Evolutionary conservation across 2,888 invertebrate species (phyloP).

Genomic region (Scrobipalpa costella): DNA sequence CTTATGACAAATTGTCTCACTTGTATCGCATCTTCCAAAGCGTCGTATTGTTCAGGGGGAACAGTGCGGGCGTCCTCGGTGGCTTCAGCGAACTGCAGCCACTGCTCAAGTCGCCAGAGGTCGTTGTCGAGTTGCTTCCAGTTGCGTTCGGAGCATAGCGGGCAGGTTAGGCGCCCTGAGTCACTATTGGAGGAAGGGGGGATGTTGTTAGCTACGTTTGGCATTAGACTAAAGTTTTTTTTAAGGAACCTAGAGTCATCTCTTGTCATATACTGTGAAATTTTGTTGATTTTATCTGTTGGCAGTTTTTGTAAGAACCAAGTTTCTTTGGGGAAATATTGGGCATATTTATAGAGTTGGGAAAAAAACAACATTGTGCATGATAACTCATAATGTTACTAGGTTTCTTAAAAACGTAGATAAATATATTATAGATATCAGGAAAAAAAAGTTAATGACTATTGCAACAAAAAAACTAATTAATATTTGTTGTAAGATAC

Average conservation of each 20-base stretch:
- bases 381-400: neutral
- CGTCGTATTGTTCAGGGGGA: constrained; percentile 89
- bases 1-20: too few species aligned
- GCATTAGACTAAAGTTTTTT: neutral
- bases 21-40: constrained; percentile 92
- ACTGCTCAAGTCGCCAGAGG: constrained; percentile 94
- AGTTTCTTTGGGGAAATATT: too few species aligned
- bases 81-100: constrained; percentile 93
- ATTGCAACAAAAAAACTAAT: neutral
- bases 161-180: constrained; percentile 90
- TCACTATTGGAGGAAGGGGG: constrained; percentile 78
- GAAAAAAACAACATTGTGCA: too few species aligned
- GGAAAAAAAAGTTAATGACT: neutral
- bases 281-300: too few species aligned
- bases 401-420: too few species aligned
- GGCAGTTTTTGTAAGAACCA: too few species aligned
- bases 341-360: too few species aligned
- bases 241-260: neutral
- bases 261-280: too few species aligned
- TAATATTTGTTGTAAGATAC: neutral
- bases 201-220: neutral
- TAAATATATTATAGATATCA: too few species aligned
- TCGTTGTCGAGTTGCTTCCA: constrained; percentile 95
- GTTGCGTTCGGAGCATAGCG: constrained; percentile 91
- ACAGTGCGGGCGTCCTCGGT: constrained; percentile 85